These are phyloP conservation scores for Cyclophora punctaria DNA, from an alignment of 2,888 invertebrate genomes.

Conservation along the genomic window DNA sequence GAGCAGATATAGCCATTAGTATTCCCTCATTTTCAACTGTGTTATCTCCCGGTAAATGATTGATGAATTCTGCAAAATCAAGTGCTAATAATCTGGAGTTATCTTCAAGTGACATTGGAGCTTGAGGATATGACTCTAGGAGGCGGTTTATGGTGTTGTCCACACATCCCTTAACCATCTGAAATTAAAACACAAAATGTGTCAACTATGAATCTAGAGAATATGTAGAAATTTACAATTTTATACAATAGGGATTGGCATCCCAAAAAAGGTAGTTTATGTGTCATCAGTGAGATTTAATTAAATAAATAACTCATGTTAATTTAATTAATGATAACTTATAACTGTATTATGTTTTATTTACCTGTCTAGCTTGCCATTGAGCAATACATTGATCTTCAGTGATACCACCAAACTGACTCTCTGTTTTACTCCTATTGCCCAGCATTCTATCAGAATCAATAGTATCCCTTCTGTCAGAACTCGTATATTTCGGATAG, in stretches of 20 bases:
- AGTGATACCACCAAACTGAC: slow-evolving; percentile 1
- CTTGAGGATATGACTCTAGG: slow-evolving; percentile 76
- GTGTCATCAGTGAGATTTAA: too few species aligned
- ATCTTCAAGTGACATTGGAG: slow-evolving; percentile 54
- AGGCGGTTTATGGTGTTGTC: slow-evolving; percentile 82
- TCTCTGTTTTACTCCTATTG: too few species aligned
- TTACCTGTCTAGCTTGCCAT: slow-evolving; percentile 81
- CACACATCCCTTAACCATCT: slow-evolving; percentile 78
- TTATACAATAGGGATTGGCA: too few species aligned
- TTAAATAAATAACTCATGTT: too few species aligned
- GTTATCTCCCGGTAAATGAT: slow-evolving; percentile 71
- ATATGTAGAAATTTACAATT: too few species aligned
- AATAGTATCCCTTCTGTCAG: slow-evolving; percentile 3
- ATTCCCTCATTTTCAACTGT: slow-evolving; percentile 82
- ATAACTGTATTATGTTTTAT: not conserved
- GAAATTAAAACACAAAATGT: slow-evolving; percentile 26
- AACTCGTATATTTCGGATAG: slow-evolving; percentile 50
- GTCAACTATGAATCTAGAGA: too few species aligned
- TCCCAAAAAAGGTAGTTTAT: too few species aligned
- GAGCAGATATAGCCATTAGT: slow-evolving; percentile 82
- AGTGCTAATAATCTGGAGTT: slow-evolving; percentile 49
- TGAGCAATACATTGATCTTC: slow-evolving; percentile 61
- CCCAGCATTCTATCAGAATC: slow-evolving; percentile 22
- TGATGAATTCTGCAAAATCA: slow-evolving; percentile 70
- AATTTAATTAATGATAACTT: too few species aligned